Base-by-base conservation (phyloP, 2,113 vertebrate species). In the Melanocharis versteri region DNA sequence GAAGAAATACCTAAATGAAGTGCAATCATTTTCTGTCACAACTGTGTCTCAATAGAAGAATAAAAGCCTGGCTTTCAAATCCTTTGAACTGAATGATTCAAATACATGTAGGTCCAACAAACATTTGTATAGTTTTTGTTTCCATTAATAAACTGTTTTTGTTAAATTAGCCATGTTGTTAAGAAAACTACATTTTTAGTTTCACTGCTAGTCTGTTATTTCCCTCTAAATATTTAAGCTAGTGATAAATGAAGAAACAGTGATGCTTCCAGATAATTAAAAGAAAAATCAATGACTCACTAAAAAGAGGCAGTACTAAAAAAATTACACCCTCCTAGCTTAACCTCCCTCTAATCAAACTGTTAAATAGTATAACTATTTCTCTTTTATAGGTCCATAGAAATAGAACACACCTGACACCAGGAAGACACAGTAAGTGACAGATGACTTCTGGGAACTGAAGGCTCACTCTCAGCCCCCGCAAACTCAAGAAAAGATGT, bases 1-100 rank as follows among this genome's bases (percentile, higher is more conserved):
- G 39, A 87, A 90, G 73, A 93, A 93, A 96, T 84, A 65, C 23
- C 56, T 75, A 91, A 83, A 92, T 61, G 56, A 91, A 93, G 33
- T 66, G 66, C 42, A 95, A 85, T 61, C 21, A 70, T 87, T 85
- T 91, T 90, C 58, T 88, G 81, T 90, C 84, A 87, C 10, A 28
- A 61, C 35, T 27, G 27, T 68, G 30, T 76, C 70, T 91, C 33
- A 91, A 31, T 33, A 87, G 14, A 44, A 69, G 54, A 87, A 77
- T 42, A 61, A n/a, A 83, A 86, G 64, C 8, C 28, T 45, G 26
- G 50, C 54, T 50, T 94, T 87, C 89, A 88, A 73, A 76, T 76
- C n/a, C 89, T 91, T 79, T 89, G 62, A 87, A 30, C 10, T 24
- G 31, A 93, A 75, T 37, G 14, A 87, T 48, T 91, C 70, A 50